Evolutionary conservation across 92 coral and sea anemone species (phyloP).

Genomic region (Anthopleura xanthogrammica): DNA sequence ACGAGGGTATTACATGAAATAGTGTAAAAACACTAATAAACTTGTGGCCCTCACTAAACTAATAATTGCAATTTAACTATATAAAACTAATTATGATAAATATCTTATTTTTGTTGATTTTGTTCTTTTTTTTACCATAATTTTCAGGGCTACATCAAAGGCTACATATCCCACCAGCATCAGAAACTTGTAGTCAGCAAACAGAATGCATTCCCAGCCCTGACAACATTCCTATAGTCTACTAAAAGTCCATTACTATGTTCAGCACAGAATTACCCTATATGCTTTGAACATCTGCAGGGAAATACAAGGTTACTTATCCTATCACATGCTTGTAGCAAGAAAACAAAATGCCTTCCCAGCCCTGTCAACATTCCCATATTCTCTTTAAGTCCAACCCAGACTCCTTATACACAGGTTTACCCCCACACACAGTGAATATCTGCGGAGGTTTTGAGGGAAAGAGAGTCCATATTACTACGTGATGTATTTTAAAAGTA

Average conservation of each 20-base stretch:
- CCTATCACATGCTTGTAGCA: slow-evolving; percentile 90
- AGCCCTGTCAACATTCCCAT: slow-evolving; percentile 73
- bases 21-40: too few relatives aligned
- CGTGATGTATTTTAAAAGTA: neutral
- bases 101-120: neutral
- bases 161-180: slow-evolving; percentile 99
- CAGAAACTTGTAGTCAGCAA: slow-evolving; percentile 97
- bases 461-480: neutral
- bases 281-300: too few relatives aligned
- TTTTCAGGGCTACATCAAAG: slow-evolving; percentile 91
- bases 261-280: neutral
- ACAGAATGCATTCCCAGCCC: slow-evolving; percentile 95
- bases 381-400: neutral
- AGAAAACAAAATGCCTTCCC: slow-evolving; percentile 98
- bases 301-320: slow-evolving; percentile 78
- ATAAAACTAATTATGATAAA: too few relatives aligned
- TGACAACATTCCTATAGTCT: slow-evolving; percentile 71
- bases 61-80: too few relatives aligned
- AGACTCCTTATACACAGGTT: neutral
- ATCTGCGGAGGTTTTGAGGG: neutral
- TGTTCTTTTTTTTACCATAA: slow-evolving; percentile 1
- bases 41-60: too few relatives aligned
- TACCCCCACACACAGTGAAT: too few relatives aligned
- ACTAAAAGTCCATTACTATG: neutral
- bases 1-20: too few relatives aligned